These are phyloP conservation scores for Tokudaia muenninki DNA, from an alignment of 2,797 vertebrate species.

Conservation along the genomic window DNA sequence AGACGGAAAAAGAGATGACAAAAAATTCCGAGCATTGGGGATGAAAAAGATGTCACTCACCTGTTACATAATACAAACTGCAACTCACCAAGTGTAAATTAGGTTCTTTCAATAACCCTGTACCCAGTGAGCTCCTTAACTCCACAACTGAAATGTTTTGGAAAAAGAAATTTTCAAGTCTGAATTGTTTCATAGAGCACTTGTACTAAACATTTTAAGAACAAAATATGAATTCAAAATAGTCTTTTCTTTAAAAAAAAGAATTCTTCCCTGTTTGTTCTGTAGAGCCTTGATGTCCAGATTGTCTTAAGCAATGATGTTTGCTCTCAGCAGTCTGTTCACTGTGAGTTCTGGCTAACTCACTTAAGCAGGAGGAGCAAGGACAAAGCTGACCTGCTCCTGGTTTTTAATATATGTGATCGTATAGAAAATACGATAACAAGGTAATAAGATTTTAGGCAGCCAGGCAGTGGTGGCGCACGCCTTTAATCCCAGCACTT, in stretches of 20 bases:
- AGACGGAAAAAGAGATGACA: not conserved
- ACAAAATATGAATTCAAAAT: not conserved
- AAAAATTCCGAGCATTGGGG: not conserved
- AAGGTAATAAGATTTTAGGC: not conserved
- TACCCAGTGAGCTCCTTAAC: not conserved
- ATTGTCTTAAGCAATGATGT: not conserved
- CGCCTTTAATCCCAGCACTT: too few relatives aligned
- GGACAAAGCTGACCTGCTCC: not conserved
- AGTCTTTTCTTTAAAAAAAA: not conserved
- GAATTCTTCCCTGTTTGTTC: not conserved
- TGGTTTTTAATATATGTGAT: constrained; percentile 31
- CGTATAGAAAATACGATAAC: not conserved
- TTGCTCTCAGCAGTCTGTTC: not conserved
- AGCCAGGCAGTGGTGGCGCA: too few relatives aligned
- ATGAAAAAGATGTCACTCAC: not conserved
- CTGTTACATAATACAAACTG: not conserved
- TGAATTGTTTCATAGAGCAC: not conserved
- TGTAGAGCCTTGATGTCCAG: not conserved
- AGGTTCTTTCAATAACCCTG: not conserved
- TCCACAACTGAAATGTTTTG: not conserved
- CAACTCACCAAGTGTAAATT: not conserved
- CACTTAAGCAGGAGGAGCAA: not conserved
- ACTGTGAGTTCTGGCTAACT: not conserved
- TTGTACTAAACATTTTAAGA: not conserved
- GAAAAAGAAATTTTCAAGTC: not conserved